Evolutionary conservation across 2,113 vertebrate genomes (phyloP).

Genomic region (Plecturocebus donacophilus): DNA sequence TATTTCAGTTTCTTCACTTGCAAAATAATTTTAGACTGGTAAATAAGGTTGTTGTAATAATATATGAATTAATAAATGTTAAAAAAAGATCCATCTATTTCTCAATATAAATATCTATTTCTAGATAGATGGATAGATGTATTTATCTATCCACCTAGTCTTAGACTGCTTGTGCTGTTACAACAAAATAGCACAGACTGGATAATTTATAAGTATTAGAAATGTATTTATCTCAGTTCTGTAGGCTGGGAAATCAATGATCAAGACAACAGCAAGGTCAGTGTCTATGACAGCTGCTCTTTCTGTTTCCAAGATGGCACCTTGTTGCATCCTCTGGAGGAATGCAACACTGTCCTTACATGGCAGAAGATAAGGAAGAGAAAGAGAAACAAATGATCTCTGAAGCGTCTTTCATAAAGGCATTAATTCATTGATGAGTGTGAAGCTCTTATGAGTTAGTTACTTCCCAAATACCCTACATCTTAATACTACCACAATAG

Average conservation of each 20-base stretch:
- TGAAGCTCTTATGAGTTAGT: neutral
- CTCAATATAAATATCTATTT: too few species aligned
- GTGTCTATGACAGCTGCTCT: neutral
- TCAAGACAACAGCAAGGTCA: neutral
- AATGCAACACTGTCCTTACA: too few species aligned
- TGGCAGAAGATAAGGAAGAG: neutral
- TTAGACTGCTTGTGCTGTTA: neutral
- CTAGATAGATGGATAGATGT: too few species aligned
- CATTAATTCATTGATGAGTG: neutral
- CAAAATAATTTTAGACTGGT: neutral
- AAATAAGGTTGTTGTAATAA: neutral
- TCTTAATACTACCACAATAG: neutral
- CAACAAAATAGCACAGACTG: neutral
- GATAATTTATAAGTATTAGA: too few species aligned
- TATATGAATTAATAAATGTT: neutral
- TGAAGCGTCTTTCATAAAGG: neutral
- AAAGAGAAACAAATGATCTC: neutral
- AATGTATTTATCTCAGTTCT: neutral
- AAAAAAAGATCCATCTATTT: too few species aligned
- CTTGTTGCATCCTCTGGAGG: neutral
- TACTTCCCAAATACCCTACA: rapidly evolving
- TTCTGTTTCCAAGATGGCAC: neutral
- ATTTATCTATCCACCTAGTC: neutral
- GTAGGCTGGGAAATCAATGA: neutral
- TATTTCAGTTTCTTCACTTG: neutral